These are phyloP conservation scores for Peromyscus maniculatus DNA, from an alignment of 2,113 vertebrate species.

Conservation along the genomic window DNA sequence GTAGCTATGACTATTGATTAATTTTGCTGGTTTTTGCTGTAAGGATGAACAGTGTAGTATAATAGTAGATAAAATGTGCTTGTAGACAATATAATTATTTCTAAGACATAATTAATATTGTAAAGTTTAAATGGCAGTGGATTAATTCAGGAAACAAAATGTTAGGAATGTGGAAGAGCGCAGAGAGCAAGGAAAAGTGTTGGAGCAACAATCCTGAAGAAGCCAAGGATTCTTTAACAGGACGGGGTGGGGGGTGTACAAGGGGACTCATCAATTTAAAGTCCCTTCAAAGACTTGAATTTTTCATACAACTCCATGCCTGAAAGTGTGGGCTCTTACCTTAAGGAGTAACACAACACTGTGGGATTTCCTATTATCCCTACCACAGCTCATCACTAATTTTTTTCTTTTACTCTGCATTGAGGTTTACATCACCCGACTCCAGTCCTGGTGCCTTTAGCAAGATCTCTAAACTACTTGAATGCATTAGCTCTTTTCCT, in stretches of 20 bases:
- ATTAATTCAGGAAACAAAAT: not conserved
- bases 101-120: not conserved
- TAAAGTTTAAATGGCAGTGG: not conserved
- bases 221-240: not conserved
- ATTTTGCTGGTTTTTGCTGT: not conserved
- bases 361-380: not conserved
- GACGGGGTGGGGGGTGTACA: not conserved
- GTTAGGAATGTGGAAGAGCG: not conserved
- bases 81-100: not conserved
- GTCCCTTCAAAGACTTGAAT: not conserved
- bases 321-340: not conserved
- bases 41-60: not conserved
- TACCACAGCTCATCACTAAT: not conserved
- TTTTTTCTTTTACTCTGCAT: not conserved
- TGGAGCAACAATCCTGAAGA: not conserved
- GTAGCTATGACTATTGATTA: not conserved
- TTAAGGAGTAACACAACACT: not conserved
- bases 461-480: slow-evolving; percentile 17
- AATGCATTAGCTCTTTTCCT: slow-evolving; percentile 43
- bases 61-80: not conserved
- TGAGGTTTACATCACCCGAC: not conserved
- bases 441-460: not conserved
- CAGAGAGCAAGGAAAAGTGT: not conserved
- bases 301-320: not conserved
- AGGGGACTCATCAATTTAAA: not conserved